Conservation (phyloP, 2,797 vertebrate species). For the Avahi laniger region DNA sequence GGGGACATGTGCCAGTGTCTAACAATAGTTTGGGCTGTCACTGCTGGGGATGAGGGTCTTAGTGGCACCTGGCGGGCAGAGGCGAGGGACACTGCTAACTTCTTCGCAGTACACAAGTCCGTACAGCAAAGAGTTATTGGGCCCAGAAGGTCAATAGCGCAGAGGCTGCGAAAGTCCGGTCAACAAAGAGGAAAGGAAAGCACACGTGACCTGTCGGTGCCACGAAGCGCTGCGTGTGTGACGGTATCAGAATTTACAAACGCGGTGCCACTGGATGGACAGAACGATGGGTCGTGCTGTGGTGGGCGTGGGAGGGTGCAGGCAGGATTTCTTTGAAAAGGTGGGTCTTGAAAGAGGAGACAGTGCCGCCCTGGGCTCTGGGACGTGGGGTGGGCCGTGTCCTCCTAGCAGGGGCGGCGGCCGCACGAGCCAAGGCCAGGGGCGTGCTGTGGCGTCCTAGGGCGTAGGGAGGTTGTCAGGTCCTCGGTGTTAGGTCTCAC, state of each 20-base stretch:
- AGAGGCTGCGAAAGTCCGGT: neutral
- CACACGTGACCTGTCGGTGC: rapidly evolving
- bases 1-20: neutral
- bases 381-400: rapidly evolving
- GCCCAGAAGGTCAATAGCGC: rapidly evolving
- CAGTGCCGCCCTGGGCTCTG: neutral
- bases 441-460: neutral
- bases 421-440: neutral
- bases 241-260: neutral
- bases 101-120: neutral
- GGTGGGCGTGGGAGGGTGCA: rapidly evolving
- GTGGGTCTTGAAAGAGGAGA: neutral
- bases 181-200: neutral
- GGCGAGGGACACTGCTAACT: neutral
- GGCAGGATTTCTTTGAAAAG: neutral
- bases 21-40: neutral
- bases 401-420: neutral
- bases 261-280: rapidly evolving
- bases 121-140: neutral
- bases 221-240: rapidly evolving
- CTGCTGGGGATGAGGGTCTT: neutral
- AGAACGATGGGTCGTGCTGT: no score
- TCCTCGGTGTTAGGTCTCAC: no score
- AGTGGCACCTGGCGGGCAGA: neutral
- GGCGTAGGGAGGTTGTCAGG: no score